These are phyloP conservation scores for Euwallacea similis DNA, from an alignment of 1,140 invertebrate genomes.

Conservation along the genomic window DNA sequence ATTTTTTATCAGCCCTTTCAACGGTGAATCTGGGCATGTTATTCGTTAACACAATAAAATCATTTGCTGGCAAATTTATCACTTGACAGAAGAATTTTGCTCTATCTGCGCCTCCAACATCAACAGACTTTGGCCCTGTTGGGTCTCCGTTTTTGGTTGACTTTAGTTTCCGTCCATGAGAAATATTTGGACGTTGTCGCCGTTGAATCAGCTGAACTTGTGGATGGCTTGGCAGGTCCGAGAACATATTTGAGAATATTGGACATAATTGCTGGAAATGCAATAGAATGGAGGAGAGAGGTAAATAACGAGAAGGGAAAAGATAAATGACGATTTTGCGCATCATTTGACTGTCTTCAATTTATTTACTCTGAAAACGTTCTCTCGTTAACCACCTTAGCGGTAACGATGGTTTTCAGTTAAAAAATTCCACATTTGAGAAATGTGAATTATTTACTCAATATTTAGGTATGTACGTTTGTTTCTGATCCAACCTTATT, in stretches of 20 bases:
- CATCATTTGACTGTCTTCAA: too few species aligned
- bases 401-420: too few species aligned
- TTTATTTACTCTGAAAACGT: too few species aligned
- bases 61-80: conserved; percentile 41
- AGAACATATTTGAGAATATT: conserved; percentile 61
- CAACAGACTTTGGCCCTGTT: conserved; percentile 7
- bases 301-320: too few species aligned
- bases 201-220: conserved; percentile 44
- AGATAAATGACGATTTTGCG: too few species aligned
- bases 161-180: conserved; percentile 27
- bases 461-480: too few species aligned
- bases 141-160: conserved; percentile 6
- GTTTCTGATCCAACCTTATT: too few species aligned
- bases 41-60: conserved; percentile 26
- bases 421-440: too few species aligned
- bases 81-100: conserved; percentile 40
- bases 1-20: conserved; percentile 21
- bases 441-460: too few species aligned
- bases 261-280: conserved; percentile 56
- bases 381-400: too few species aligned
- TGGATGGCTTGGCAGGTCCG: conserved; percentile 53
- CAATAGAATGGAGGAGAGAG: too few species aligned
- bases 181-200: conserved; percentile 25
- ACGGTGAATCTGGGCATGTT: conserved; percentile 38
- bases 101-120: conserved; percentile 38